Evolutionary conservation across 2,113 vertebrate genomes (phyloP).

Genomic region (Ivindomyrus marchei): DNA sequence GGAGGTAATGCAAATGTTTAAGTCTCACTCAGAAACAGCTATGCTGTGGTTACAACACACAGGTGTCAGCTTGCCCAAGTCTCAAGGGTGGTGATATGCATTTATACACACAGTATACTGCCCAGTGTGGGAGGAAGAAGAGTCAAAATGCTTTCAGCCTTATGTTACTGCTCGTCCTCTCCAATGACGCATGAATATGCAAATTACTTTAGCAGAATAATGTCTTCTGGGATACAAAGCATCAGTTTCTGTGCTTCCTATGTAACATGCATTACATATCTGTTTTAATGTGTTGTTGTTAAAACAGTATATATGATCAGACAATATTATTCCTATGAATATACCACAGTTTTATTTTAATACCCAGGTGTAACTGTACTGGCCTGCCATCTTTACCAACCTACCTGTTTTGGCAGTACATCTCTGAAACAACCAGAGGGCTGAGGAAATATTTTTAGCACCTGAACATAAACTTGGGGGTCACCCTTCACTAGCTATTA

Average conservation of each 20-base stretch:
- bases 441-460: not conserved
- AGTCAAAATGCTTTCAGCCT: not conserved
- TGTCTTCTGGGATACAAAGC: not conserved
- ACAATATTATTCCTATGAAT: not conserved
- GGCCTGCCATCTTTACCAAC: not conserved
- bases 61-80: not conserved
- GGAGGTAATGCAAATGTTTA: not conserved
- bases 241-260: not conserved
- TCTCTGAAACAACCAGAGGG: not conserved
- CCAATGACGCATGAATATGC: not conserved
- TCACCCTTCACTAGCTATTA: not conserved
- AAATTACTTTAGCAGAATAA: not conserved
- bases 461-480: not conserved
- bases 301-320: not conserved
- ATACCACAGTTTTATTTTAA: not conserved
- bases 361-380: not conserved
- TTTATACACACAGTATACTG: not conserved
- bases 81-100: not conserved
- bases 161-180: not conserved
- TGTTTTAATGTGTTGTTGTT: not conserved
- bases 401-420: not conserved
- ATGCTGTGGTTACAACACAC: not conserved
- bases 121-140: not conserved
- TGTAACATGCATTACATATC: not conserved
- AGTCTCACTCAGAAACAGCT: not conserved